Base-by-base conservation (phyloP, 1,140 invertebrate genomes). In the Meteorus sp. region DNA sequence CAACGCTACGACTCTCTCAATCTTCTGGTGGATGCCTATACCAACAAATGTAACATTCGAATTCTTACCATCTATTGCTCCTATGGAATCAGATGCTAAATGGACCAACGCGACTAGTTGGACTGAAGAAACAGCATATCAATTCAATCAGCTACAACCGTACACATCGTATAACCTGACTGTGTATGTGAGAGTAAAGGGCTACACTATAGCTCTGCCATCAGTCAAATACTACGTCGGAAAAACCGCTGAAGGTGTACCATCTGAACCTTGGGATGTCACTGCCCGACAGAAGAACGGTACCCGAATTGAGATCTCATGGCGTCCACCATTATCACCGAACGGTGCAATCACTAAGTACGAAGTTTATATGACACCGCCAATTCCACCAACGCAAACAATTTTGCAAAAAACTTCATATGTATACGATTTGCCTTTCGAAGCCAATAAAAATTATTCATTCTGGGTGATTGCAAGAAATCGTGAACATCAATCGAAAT, bases 391-490 rank as follows among this genome's bases (percentile, higher is more conserved):
- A 29, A 57, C 72, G 13, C 66, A 70, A 6, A 73, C 75, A 3
- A 62, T 54, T n/a, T 59, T 74, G 0, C 58, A 69, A 11, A 77
- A 76, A 56, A 81, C 70, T 2, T 79, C 83, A 2, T 77, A 82
- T 19, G 62, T 84, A 2, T 72, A 88, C 3, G 80, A 79, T 19
- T 72, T 82, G 2, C 78, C 81, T 56, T 92, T 90, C 63, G 76
- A 82, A 48, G 81, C 85, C 13, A 82, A 84, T 15, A 75, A 69
- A 2, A 84, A 84, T 52, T 93, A 92, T 72, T 85, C 86, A 0
- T 91, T 93, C 76, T 90, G 88, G 87, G 89, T 92, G n/a, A 78
- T 84, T 0, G 89, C 89, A 2, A 82, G 82, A 41, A 91, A 90
- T 68, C 70, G 72, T 15, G 74, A 76, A 1, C 78, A 76, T 63